Evolutionary conservation across 2,113 vertebrate genomes (phyloP), one percentile per base, ranked within the genome.

Genomic region (Chamaea fasciata): DNA sequence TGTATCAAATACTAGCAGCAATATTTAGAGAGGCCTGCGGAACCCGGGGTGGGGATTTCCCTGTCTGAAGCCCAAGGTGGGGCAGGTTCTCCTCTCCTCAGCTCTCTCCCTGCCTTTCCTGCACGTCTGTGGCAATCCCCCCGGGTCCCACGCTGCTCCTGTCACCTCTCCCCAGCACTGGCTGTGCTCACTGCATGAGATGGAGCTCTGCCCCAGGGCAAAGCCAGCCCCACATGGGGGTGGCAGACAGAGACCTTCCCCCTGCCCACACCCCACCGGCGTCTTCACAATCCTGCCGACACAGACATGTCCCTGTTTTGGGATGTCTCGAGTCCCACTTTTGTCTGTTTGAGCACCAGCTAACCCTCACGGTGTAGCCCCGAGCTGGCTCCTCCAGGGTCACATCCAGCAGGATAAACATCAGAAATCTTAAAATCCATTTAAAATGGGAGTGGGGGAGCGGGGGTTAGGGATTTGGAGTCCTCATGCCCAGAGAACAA

Each of bases 401-500:
- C 15, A 1, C 27, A 41, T 31, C 39, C 30, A 23, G 65, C 56
- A 83, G 26, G 75, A 33, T 26, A 73, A 75, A n/a, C 23, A 33
- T 3, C 33, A 73, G 44, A 68, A 60, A 28, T 22, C 12, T 42
- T 37, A 37, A 60, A 76, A 83, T 39, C 18, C 19, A 3, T 65
- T 73, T 41, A 3, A 87, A 74, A 57, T 2, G 3, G 27, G 20
- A 33, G 6, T 4, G 7, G 6, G 23, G 11, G 19, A 3, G 4
- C 0, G 2, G 11, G 12, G 5, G 8, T 3, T 7, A 11, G 24
- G 71, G 35, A 18, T 50, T 42, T 64, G 68, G 70, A 79, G 17
- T 30, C 12, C 8, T 42, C 33, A 5, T 1, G 0, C 17, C 2
- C 0, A 3, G 8, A 22, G 21, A 16, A 74, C 1, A 13, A 86